Evolutionary conservation across 2,113 vertebrate genomes (phyloP), one percentile per base, ranked within the genome.

Genomic region (Psilopogon haemacephalus): DNA sequence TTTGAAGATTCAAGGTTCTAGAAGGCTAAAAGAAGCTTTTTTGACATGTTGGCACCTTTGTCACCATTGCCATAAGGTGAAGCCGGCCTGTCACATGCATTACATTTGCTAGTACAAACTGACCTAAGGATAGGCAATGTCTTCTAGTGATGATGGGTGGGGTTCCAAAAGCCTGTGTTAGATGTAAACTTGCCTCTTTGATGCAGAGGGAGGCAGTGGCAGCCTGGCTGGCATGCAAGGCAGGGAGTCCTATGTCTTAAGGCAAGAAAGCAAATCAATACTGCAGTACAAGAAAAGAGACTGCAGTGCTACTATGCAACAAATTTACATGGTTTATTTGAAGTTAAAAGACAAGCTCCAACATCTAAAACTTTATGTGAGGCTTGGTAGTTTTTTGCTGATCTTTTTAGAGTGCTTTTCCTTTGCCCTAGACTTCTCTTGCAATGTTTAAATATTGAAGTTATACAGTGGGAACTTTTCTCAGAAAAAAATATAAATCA

Each of bases 21-120:
- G 15, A 58, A 78, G 24, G 42, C n/a, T 74, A 24, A 77, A 42
- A 8, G 20, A 74, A 24, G 9, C 16, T 67, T 76, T 32, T 67
- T 76, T 32, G 69, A 14, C 19, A 4, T 24, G 7, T 18, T 90
- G 70, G 16, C 27, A 86, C 15, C 27, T 84, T 11, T 79, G 30
- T 8, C 4, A 35, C 15, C 1, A 0, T 0, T 24, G 38, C 32
- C 32, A 15, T 15, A 28, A 8, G 18, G 20, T 68, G 30, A 81
- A 72, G 21, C 23, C 40, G 74, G 8, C 11, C 50, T 63, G 37
- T 48, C 24, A 24, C 6, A 13, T 26, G 7, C 23, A 13, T 33
- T 44, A 13, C 44, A 58, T 38, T 27, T 72, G 23, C 24, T 68
- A 68, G n/a, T 8, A 19, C 11, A 28, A 76, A 81, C 2, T 3